Base-by-base conservation (phyloP, 1,140 invertebrate genomes). In the Phocides pigmalion region DNA sequence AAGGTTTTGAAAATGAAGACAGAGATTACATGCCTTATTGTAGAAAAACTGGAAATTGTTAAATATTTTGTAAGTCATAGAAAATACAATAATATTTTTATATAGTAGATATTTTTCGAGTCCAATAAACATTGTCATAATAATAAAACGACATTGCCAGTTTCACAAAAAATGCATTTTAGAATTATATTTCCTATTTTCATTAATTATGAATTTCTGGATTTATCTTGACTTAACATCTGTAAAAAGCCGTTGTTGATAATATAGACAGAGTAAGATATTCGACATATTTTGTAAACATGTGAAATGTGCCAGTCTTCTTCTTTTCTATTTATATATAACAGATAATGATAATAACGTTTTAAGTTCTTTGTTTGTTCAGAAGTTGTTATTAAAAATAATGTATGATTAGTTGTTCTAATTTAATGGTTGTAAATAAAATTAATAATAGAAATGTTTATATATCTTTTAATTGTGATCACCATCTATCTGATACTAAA, bases 31-130 rank as follows among this genome's bases (percentile, higher is more conserved):
- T 53, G 44, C 14, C 54, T 3, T 78, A 86, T 35, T 86, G 83
- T 58, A 83, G 76, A 66, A 79, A 70, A 67, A 81, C 72, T 63
- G 81, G 83, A 4, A 76, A 80, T 46, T 84, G 83, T 58, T 84
- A 67, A 74, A 61, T 11, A 25, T 42, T 35, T 56, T 28, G 8
- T 4, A 28, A 14, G 41, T 59, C 41, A 46, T 44, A 58, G 14
- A 42, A 42, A 25, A n/a, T n/a, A n/a, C n/a, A n/a, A n/a, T n/a
- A n/a, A n/a, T n/a, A n/a, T n/a, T n/a, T n/a, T n/a, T n/a, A n/a
- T n/a, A n/a, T n/a, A n/a, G n/a, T n/a, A n/a, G n/a, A n/a, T n/a
- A n/a, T n/a, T n/a, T n/a, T n/a, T n/a, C n/a, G n/a, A n/a, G n/a
- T n/a, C n/a, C n/a, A n/a, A n/a, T n/a, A n/a, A n/a, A n/a, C n/a